Conservation (phyloP, 1,140 invertebrate genomes). For the Mesaphorura yosii region DNA sequence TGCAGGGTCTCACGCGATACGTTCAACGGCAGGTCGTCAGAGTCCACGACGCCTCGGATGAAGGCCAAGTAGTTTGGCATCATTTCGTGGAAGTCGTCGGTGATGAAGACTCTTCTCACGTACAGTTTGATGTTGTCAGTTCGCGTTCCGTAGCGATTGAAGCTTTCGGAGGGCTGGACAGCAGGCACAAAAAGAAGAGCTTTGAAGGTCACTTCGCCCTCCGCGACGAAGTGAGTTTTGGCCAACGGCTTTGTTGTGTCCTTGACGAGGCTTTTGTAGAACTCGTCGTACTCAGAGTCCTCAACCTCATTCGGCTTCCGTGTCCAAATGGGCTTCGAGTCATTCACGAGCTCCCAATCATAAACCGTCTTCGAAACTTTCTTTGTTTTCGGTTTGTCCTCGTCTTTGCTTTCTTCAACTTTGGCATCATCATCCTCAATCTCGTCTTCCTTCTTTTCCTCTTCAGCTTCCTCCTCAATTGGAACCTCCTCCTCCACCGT, state of each 20-base stretch:
- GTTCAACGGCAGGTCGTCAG: constrained; percentile 97
- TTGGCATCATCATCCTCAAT: constrained; percentile 47
- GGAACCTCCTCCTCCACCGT: constrained; percentile 77
- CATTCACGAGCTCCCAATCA: constrained; percentile 96
- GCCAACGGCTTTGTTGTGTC: constrained; percentile 74
- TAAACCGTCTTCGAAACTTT: constrained; percentile 91
- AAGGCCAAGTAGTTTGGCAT: constrained; percentile 97
- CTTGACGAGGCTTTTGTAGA: constrained; percentile 89
- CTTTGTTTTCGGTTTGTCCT: constrained; percentile 76
- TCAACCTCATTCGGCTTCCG: constrained; percentile 74
- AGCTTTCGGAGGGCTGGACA: constrained; percentile 77
- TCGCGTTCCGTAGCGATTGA: constrained; percentile 88
- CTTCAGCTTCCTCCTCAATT: constrained; percentile 47
- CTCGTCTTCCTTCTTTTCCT: constrained; percentile 50
- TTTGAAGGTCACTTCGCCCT: constrained; percentile 98
- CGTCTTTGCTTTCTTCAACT: constrained; percentile 53
- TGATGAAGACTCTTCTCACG: constrained; percentile 95
- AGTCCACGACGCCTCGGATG: constrained; percentile 91
- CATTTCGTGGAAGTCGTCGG: constrained; percentile 98
- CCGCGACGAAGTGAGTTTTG: constrained; percentile 91
- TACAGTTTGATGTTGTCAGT: constrained; percentile 93
- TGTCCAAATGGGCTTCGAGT: constrained; percentile 95
- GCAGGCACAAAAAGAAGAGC: constrained; percentile 86
- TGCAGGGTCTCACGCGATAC: constrained; percentile 96
- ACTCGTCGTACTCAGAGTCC: constrained; percentile 82